Evolutionary conservation across 1,140 invertebrate species (phyloP).

Genomic region (Drosophila grimshawi): DNA sequence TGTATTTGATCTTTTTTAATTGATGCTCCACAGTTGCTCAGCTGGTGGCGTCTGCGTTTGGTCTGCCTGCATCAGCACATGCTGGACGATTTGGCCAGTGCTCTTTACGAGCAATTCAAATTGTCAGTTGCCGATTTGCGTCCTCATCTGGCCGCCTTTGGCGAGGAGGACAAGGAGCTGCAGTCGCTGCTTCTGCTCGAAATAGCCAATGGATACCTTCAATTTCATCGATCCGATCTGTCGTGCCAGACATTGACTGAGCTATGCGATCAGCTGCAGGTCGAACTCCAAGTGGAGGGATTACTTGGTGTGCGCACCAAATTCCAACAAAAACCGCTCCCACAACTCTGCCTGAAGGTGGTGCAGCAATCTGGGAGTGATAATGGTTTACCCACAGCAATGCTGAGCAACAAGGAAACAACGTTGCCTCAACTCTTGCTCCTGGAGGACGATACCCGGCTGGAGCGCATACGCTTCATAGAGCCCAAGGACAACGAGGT

Average conservation of each 20-base stretch:
- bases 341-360: constrained; percentile 90
- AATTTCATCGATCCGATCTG: constrained; percentile 90
- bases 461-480: constrained; percentile 91
- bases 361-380: constrained; percentile 64
- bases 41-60: constrained; percentile 91
- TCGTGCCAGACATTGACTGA: constrained; percentile 88
- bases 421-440: constrained; percentile 88
- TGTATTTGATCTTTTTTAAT: background rate
- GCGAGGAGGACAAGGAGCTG: constrained; percentile 84
- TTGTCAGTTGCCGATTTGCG: constrained; percentile 86
- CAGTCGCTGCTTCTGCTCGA: constrained; percentile 90
- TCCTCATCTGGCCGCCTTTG: constrained; percentile 72
- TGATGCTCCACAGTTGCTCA: constrained; percentile 39
- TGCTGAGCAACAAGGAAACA: constrained; percentile 84
- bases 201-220: constrained; percentile 89
- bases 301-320: constrained; percentile 94
- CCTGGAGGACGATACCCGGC: constrained; percentile 93
- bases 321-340: constrained; percentile 91
- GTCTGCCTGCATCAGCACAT: constrained; percentile 90
- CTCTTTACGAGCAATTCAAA: constrained; percentile 88
- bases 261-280: constrained; percentile 87
- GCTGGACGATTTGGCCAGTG: constrained; percentile 89
- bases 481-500: constrained; percentile 86
- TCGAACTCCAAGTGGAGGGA: constrained; percentile 88
- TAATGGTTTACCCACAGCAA: constrained; percentile 80